phyloP scores from a whole-genome alignment of 1,140 invertebrate genomes.

The Ceratina japonica region DNA sequence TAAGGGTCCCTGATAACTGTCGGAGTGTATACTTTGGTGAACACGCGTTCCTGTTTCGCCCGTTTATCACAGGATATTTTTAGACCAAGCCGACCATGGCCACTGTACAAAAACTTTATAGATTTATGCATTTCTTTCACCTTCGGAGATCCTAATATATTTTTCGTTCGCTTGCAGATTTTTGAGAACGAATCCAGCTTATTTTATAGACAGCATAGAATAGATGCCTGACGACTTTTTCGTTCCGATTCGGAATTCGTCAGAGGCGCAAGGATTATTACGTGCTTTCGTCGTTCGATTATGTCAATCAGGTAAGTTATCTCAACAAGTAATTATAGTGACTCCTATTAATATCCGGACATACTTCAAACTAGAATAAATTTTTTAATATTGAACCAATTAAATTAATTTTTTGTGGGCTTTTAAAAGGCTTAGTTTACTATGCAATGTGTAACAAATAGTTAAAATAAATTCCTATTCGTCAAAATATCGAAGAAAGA shows the following conservation, averaged over 20 bases:
- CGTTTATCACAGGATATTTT: slow-evolving; percentile 28
- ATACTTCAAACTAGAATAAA: too few relatives aligned
- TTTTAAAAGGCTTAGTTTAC: too few relatives aligned
- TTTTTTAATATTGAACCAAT: too few relatives aligned
- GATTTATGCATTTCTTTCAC: neutral
- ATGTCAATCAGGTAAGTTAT: slow-evolving; percentile 26
- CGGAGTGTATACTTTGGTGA: neutral
- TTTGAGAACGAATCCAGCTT: slow-evolving; percentile 34
- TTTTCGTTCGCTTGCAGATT: slow-evolving; percentile 43
- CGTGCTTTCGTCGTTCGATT: neutral
- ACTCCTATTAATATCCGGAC: too few relatives aligned
- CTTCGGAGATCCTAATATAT: neutral
- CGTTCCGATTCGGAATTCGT: too few relatives aligned
- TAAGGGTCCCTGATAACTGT: slow-evolving; percentile 24
- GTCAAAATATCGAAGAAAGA: too few relatives aligned
- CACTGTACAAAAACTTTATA: neutral
- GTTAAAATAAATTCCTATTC: too few relatives aligned
- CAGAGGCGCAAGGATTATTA: too few relatives aligned
- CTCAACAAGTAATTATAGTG: too few relatives aligned
- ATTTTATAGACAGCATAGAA: slow-evolving; percentile 15
- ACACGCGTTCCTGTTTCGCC: neutral
- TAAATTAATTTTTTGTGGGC: too few relatives aligned
- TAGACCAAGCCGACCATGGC: neutral
- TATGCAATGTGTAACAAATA: too few relatives aligned
- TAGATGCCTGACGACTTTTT: neutral